phyloP scores from a whole-genome alignment of 1,140 invertebrate species.

The Cyphomyrmex costatus region DNA sequence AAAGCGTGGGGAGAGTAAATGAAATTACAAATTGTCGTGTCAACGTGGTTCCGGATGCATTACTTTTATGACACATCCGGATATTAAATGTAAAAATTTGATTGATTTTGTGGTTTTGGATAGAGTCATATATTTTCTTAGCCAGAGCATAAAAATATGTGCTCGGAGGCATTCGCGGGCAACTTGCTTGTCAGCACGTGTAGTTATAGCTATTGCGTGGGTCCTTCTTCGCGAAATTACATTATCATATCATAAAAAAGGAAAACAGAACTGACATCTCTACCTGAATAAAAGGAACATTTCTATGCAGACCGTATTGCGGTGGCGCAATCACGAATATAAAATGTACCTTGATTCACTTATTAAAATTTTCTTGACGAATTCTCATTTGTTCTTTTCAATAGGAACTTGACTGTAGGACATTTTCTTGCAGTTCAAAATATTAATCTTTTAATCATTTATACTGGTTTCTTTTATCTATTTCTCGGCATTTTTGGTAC shows the following conservation, averaged over 20 bases:
- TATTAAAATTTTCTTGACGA: neutral
- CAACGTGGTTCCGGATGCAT: no score
- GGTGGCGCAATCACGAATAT: conserved; percentile 25
- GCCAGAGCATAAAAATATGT: neutral
- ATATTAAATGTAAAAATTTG: neutral
- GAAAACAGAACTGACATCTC: conserved; percentile 10
- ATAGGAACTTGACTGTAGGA: neutral
- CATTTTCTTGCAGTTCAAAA: neutral
- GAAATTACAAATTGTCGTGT: conserved; percentile 14
- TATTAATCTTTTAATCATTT: neutral
- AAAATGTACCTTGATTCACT: conserved; percentile 1
- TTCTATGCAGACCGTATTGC: conserved; percentile 43
- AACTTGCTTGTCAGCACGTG: conserved; percentile 6
- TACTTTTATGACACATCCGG: neutral
- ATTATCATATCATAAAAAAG: conserved; percentile 67
- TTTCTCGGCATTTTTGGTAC: neutral
- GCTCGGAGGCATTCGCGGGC: neutral
- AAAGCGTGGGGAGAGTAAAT: neutral
- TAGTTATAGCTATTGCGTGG: conserved; percentile 30
- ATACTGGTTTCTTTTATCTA: neutral
- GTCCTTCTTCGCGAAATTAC: conserved; percentile 61
- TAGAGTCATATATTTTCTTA: conserved; percentile 16
- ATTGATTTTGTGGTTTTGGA: neutral
- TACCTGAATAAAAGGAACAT: conserved; percentile 47
- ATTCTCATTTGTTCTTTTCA: neutral